These are phyloP conservation scores for Latheticus oryzae DNA, from an alignment of 2,888 invertebrate species.

Conservation along the genomic window DNA sequence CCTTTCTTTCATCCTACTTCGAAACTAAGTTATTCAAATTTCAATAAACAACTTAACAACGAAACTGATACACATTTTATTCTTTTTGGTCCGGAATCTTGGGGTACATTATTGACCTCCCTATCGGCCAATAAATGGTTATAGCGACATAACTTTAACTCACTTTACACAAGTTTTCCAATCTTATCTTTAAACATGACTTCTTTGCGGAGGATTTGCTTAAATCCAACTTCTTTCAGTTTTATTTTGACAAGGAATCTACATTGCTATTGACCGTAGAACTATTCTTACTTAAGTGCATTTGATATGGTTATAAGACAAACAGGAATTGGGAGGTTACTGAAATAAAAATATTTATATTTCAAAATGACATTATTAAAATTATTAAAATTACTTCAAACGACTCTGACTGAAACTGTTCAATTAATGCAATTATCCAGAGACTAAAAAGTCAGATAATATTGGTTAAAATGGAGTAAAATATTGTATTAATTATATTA, in stretches of 20 bases:
- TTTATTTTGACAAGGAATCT: constrained; percentile 54
- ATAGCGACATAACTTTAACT: constrained; percentile 60
- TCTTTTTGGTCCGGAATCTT: constrained; percentile 41
- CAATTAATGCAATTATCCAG: too few species aligned
- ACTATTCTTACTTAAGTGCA: constrained; percentile 35
- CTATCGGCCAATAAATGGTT: constrained; percentile 61
- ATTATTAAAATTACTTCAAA: too few species aligned
- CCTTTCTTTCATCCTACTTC: too few species aligned
- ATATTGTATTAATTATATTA: too few species aligned
- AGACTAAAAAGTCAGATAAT: too few species aligned
- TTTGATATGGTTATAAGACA: constrained; percentile 29
- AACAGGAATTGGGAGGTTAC: constrained; percentile 14
- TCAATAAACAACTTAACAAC: constrained; percentile 23
- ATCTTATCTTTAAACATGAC: constrained; percentile 68
- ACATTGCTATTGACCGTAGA: constrained; percentile 39
- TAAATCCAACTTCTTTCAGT: constrained; percentile 64
- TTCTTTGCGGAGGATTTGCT: constrained; percentile 66
- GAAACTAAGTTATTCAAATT: constrained; percentile 23
- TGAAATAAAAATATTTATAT: too few species aligned
- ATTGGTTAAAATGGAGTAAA: too few species aligned
- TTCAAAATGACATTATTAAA: too few species aligned
- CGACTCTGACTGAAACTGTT: too few species aligned
- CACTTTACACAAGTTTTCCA: constrained; percentile 69
- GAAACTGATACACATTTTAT: constrained; percentile 22
- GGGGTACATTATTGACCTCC: constrained; percentile 58